phyloP scores from a whole-genome alignment of 2,888 invertebrate genomes.

The Lacanobia wlatinum region DNA sequence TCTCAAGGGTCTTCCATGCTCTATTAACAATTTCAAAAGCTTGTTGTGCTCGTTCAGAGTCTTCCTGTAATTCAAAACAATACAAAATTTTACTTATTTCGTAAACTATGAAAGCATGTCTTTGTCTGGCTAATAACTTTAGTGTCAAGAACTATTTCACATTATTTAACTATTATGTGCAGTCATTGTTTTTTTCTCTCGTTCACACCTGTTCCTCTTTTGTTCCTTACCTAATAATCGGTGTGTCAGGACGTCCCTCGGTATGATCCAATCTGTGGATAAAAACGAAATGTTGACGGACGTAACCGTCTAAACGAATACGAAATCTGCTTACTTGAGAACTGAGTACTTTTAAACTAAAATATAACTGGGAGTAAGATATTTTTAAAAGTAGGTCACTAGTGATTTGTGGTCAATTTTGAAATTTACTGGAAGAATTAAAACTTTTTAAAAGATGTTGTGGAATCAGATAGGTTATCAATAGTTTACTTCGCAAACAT shows the following conservation, averaged over 20 bases:
- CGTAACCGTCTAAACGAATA: constrained; percentile 87
- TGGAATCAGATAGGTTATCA: constrained; percentile 12
- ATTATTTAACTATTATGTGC: constrained; percentile 21
- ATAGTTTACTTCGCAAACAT: constrained; percentile 15
- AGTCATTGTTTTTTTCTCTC: constrained; percentile 40
- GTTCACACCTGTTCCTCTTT: constrained; percentile 63
- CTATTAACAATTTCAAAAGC: constrained; percentile 98
- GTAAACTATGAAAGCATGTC: constrained; percentile 36
- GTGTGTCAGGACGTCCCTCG: constrained; percentile 77
- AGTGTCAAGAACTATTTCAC: constrained; percentile 43
- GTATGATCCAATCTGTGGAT: constrained; percentile 87
- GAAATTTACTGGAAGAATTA: constrained; percentile 7
- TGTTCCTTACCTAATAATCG: constrained; percentile 84
- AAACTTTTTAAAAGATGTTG: constrained; percentile 12
- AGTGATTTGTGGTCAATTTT: constrained; percentile 21
- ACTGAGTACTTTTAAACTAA: constrained; percentile 29
- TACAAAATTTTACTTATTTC: constrained; percentile 25
- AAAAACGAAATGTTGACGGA: constrained; percentile 90
- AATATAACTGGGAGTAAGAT: constrained; percentile 28
- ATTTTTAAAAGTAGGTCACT: constrained; percentile 21
- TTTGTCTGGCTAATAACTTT: constrained; percentile 51
- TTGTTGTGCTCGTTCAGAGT: constrained; percentile 97
- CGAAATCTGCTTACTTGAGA: constrained; percentile 61
- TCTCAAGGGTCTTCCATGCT: constrained; percentile 98
- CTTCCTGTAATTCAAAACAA: constrained; percentile 92